Conservation (phyloP, 2,797 vertebrate genomes). For the Numenius phaeopus region DNA sequence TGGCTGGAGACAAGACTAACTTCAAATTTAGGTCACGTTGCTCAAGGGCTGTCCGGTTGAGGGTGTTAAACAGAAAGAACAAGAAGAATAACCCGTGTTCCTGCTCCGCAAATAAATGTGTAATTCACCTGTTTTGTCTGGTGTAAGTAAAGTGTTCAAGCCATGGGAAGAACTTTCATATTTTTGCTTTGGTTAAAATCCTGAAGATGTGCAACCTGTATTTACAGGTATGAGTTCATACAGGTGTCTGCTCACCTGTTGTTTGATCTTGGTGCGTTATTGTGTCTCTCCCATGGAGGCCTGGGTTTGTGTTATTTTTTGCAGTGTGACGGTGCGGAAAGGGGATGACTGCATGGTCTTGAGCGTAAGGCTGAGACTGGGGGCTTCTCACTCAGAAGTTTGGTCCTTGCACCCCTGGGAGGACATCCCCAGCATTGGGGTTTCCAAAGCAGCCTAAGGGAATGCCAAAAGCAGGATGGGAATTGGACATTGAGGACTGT, state of each 20-base stretch:
- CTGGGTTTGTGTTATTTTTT: neutral
- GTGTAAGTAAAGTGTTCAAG: neutral
- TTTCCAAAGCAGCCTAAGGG: neutral
- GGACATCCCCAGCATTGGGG: neutral
- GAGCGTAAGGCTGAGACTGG: neutral
- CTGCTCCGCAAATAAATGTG: neutral
- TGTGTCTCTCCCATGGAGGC: neutral
- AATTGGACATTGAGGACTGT: neutral
- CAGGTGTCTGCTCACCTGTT: neutral
- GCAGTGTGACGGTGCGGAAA: fast-evolving
- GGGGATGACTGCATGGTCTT: neutral
- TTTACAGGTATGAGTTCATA: slow-evolving; percentile 41
- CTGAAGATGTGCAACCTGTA: slow-evolving; percentile 18
- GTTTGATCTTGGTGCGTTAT: slow-evolving; percentile 18
- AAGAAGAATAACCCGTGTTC: slow-evolving; percentile 7
- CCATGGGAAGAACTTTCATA: slow-evolving; percentile 3
- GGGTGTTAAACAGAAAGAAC: slow-evolving; percentile 3
- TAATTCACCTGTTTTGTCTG: neutral
- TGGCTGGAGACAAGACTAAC: neutral
- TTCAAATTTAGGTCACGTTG: slow-evolving; percentile 40
- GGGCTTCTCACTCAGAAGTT: neutral
- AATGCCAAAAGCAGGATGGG: neutral
- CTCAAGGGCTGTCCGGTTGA: neutral
- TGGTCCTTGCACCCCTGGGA: neutral
- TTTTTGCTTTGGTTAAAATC: slow-evolving; percentile 13